phyloP scores from a whole-genome alignment of 1,140 invertebrate genomes.

The Drosophila repletoides region DNA sequence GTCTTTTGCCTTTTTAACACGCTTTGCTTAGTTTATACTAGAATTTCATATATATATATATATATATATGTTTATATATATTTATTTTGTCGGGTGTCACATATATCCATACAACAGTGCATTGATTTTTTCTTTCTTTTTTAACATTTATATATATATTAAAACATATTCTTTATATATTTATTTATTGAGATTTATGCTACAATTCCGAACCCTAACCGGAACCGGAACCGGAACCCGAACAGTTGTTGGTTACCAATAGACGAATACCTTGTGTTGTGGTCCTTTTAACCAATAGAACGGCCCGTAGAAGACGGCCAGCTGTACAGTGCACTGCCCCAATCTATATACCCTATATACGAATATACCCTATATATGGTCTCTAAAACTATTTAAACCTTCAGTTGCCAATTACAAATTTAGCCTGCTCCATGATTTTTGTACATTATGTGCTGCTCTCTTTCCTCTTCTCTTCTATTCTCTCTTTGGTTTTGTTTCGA shows the following conservation, averaged over 20 bases:
- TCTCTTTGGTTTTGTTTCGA: slow-evolving; percentile 1
- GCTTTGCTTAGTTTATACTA: slow-evolving; percentile 25
- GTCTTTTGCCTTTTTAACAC: slow-evolving; percentile 34
- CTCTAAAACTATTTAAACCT: slow-evolving; percentile 21
- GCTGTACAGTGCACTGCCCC: slow-evolving; percentile 35
- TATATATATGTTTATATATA: too few relatives aligned
- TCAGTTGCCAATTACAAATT: slow-evolving; percentile 48
- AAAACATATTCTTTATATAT: slow-evolving; percentile 10
- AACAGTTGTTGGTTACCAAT: slow-evolving; percentile 24
- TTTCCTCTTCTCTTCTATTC: too few relatives aligned
- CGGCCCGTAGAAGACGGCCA: slow-evolving; percentile 31
- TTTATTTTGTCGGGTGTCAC: slow-evolving; percentile 46
- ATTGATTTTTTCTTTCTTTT: too few relatives aligned
- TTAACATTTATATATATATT: slow-evolving; percentile 56
- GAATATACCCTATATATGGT: slow-evolving; percentile 11
- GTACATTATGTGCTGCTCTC: slow-evolving; percentile 69
- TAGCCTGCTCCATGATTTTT: slow-evolving; percentile 29
- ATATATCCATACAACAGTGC: slow-evolving; percentile 57
- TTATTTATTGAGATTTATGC: too few relatives aligned
- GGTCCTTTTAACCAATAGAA: slow-evolving; percentile 43
- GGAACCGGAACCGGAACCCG: too few relatives aligned
- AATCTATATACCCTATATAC: slow-evolving; percentile 8
- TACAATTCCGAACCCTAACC: not conserved
- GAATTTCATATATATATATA: too few relatives aligned
- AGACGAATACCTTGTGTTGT: slow-evolving; percentile 21